Conservation (phyloP, 2,113 vertebrate genomes). For the Seriola dumerili region DNA sequence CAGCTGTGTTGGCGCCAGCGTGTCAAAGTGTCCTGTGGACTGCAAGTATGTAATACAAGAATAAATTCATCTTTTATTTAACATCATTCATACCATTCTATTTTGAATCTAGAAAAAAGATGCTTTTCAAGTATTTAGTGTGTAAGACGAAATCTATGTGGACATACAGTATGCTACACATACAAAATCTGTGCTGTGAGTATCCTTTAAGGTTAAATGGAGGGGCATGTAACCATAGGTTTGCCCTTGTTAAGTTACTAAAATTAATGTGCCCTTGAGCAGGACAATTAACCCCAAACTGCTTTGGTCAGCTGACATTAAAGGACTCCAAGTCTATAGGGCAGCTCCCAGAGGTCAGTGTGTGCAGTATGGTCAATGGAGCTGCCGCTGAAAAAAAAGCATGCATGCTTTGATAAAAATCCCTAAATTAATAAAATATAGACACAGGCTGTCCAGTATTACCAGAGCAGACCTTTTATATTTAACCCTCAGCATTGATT, state of each 20-base stretch:
- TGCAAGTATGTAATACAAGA: neutral
- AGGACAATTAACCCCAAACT: constrained; percentile 37
- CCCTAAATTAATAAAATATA: constrained; percentile 18
- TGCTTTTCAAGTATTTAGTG: neutral
- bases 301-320: constrained; percentile 22
- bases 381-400: neutral
- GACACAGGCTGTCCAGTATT: neutral
- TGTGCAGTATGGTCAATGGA: constrained; percentile 15
- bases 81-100: neutral
- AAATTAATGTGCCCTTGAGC: constrained; percentile 42
- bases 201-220: constrained; percentile 7
- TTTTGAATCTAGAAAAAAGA: neutral
- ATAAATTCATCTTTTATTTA: constrained; percentile 5
- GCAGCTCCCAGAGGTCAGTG: constrained; percentile 6
- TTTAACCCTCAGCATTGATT: constrained; percentile 46
- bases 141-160: neutral
- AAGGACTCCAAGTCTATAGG: constrained; percentile 19
- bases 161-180: neutral
- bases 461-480: constrained; percentile 29
- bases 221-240: neutral
- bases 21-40: neutral
- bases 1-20: neutral
- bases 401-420: constrained; percentile 22
- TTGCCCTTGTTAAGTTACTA: constrained; percentile 6
- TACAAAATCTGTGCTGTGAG: neutral